These are phyloP conservation scores for Acrobasis suavella DNA, from an alignment of 2,888 invertebrate genomes.

Conservation along the genomic window DNA sequence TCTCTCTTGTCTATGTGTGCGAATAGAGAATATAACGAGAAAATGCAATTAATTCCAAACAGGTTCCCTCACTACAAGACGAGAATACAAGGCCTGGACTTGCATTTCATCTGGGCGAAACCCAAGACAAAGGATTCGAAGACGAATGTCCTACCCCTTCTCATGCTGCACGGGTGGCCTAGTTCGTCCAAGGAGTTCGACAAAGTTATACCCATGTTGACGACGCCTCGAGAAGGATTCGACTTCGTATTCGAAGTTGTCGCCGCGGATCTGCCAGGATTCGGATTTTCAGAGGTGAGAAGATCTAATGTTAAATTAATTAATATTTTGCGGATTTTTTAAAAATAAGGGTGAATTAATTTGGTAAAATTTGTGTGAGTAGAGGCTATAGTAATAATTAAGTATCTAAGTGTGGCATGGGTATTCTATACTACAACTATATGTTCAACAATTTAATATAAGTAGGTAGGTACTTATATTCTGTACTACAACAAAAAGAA, in stretches of 20 bases:
- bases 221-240: slow-evolving; percentile 74
- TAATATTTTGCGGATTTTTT: too few relatives aligned
- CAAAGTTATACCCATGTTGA: slow-evolving; percentile 86
- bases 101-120: slow-evolving; percentile 89
- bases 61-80: slow-evolving; percentile 89
- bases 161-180: slow-evolving; percentile 94
- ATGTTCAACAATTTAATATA: too few relatives aligned
- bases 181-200: slow-evolving; percentile 92
- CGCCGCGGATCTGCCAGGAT: slow-evolving; percentile 86
- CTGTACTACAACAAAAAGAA: too few relatives aligned
- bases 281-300: slow-evolving; percentile 85
- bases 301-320: too few relatives aligned
- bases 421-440: too few relatives aligned
- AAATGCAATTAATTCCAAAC: slow-evolving; percentile 79
- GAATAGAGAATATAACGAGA: too few relatives aligned
- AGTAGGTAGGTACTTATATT: too few relatives aligned
- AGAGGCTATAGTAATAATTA: too few relatives aligned
- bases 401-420: too few relatives aligned
- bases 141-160: slow-evolving; percentile 81
- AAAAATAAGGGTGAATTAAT: too few relatives aligned
- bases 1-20: too few relatives aligned
- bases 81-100: slow-evolving; percentile 86
- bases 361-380: too few relatives aligned
- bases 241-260: slow-evolving; percentile 87
- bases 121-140: slow-evolving; percentile 57